Evolutionary conservation across 2,113 vertebrate genomes (phyloP).

Genomic region (Eulacestoma nigropectus): DNA sequence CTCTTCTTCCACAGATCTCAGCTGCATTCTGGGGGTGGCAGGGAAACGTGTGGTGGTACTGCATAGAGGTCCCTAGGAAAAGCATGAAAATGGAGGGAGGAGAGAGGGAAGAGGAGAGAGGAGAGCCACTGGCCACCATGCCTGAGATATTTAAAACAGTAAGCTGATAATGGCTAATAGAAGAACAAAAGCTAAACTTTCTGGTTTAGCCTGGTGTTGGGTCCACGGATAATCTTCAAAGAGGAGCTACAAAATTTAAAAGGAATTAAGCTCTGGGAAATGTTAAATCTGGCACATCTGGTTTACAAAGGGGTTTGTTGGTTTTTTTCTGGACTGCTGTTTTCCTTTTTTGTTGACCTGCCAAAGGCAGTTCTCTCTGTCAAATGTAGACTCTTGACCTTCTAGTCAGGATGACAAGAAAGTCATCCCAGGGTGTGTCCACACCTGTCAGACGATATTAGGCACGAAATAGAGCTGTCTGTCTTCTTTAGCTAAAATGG

Average conservation of each 20-base stretch:
- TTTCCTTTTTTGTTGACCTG: background rate
- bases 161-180: background rate
- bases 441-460: constrained; percentile 12
- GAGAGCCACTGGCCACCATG: background rate
- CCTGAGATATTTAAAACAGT: background rate
- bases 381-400: constrained; percentile 45
- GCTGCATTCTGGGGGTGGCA: accelerated
- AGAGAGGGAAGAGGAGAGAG: background rate
- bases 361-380: constrained; percentile 29
- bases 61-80: background rate
- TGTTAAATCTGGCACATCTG: constrained; percentile 14
- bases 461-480: constrained; percentile 26
- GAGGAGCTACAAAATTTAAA: background rate
- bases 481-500: constrained; percentile 32
- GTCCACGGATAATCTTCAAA: constrained; percentile 36
- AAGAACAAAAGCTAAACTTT: constrained; percentile 16
- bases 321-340: background rate
- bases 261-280: constrained; percentile 17
- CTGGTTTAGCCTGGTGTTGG: background rate
- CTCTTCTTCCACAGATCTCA: background rate
- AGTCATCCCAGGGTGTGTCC: constrained; percentile 35
- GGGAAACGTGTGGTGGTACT: background rate
- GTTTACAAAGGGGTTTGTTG: background rate
- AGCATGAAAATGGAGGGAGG: background rate
- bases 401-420: background rate